These are phyloP conservation scores for Ommatoiulus sabulosus DNA, from an alignment of 2,888 invertebrate species.

Conservation along the genomic window DNA sequence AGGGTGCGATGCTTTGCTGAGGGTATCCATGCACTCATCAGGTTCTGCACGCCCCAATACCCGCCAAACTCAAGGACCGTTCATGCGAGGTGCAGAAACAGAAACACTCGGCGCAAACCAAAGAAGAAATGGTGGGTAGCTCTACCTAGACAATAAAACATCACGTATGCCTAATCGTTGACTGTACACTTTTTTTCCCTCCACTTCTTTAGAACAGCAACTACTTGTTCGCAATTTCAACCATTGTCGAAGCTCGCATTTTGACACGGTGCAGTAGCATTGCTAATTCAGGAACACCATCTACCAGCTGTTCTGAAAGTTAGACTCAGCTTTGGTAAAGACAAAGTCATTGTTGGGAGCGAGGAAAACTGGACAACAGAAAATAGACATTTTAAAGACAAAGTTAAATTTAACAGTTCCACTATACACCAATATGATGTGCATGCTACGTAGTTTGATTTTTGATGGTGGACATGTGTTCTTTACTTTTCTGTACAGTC, in stretches of 20 bases:
- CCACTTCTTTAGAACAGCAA: not conserved
- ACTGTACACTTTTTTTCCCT: not conserved
- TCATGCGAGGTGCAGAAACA: constrained; percentile 39
- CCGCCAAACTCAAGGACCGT: constrained; percentile 34
- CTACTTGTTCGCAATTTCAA: not conserved
- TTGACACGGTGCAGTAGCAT: constrained; percentile 1
- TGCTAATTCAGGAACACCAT: not conserved
- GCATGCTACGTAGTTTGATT: too few species aligned
- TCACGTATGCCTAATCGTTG: not conserved
- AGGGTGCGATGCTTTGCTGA: not conserved
- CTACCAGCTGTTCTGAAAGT: not conserved
- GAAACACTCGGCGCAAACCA: constrained; percentile 14
- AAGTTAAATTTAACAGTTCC: too few species aligned
- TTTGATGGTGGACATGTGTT: too few species aligned
- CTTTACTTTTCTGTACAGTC: too few species aligned
- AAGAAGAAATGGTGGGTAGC: not conserved
- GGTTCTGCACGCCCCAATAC: constrained; percentile 39
- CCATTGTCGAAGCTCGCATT: not conserved
- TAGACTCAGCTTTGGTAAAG: too few species aligned
- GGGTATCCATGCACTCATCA: constrained; percentile 44
- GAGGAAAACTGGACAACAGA: too few species aligned
- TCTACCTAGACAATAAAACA: constrained; percentile 20
- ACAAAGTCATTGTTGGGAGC: too few species aligned
- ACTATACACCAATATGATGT: too few species aligned
- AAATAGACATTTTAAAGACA: too few species aligned